Conservation (phyloP, 1,140 invertebrate species). For the Amphibalanus amphitrite region DNA sequence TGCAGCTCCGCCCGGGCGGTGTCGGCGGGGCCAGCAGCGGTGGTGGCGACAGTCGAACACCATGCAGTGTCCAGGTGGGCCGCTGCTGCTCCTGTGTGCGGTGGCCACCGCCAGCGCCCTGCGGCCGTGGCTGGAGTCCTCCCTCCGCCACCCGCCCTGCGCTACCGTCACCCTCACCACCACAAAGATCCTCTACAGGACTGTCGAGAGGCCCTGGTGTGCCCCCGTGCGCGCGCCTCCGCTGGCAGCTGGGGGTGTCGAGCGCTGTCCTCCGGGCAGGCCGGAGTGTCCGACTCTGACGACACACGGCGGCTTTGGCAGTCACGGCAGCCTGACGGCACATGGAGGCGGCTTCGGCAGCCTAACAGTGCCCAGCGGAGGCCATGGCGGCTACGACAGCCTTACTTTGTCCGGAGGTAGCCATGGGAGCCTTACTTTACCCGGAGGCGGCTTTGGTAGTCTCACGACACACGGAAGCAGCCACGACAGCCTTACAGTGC, state of each 20-base stretch:
- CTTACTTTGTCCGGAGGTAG: too few species aligned
- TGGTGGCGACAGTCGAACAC: too few species aligned
- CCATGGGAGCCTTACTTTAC: not conserved
- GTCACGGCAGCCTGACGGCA: not conserved
- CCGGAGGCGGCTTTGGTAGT: too few species aligned
- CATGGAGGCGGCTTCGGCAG: not conserved
- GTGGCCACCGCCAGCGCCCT: too few species aligned
- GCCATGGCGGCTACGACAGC: too few species aligned
- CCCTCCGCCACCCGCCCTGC: not conserved
- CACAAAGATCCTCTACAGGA: not conserved
- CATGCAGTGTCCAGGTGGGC: too few species aligned
- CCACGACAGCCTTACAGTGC: too few species aligned
- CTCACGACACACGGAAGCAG: too few species aligned
- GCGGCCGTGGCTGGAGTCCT: not conserved
- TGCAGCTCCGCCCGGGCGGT: too few species aligned
- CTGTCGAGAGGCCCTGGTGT: not conserved
- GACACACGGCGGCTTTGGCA: not conserved
- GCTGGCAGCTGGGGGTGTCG: not conserved
- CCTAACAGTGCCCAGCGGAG: not conserved
- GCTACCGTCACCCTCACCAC: not conserved
- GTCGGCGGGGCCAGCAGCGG: too few species aligned
- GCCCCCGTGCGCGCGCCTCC: not conserved
- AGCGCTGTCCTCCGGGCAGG: not conserved
- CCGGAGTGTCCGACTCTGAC: not conserved
- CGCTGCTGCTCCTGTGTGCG: too few species aligned